Conservation (phyloP, 2,797 vertebrate species). For the Hemibagrus guttatus region DNA sequence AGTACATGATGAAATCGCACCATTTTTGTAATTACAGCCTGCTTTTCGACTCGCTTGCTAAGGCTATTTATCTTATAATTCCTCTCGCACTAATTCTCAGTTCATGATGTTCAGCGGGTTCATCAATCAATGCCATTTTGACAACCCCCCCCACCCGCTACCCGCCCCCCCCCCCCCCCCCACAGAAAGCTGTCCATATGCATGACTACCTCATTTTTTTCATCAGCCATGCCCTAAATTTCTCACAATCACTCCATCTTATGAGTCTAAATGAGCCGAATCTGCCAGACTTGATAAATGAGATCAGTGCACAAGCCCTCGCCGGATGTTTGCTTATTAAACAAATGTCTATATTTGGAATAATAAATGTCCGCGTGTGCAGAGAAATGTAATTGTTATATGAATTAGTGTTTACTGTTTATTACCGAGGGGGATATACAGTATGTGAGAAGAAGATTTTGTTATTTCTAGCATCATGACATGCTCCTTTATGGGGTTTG, state of each 20-base stretch:
- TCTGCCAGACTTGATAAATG: slow-evolving; percentile 91
- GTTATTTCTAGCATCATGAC: slow-evolving; percentile 36
- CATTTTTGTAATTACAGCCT: slow-evolving; percentile 33
- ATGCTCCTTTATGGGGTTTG: slow-evolving; percentile 8
- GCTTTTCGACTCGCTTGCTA: slow-evolving; percentile 56
- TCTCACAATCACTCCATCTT: slow-evolving; percentile 80
- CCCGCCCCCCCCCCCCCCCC: slow-evolving; percentile 50
- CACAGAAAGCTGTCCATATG: slow-evolving; percentile 77
- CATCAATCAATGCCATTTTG: slow-evolving; percentile 93
- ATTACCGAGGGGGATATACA: slow-evolving; percentile 37
- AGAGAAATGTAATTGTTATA: slow-evolving; percentile 51
- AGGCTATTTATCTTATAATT: slow-evolving; percentile 84
- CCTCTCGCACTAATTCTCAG: slow-evolving; percentile 82
- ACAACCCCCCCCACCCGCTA: slow-evolving; percentile 70
- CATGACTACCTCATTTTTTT: slow-evolving; percentile 82
- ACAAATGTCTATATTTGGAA: slow-evolving; percentile 60
- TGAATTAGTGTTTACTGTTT: slow-evolving; percentile 50
- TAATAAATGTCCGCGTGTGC: slow-evolving; percentile 53
- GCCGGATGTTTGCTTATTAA: slow-evolving; percentile 63
- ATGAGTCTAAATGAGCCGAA: slow-evolving; percentile 88
- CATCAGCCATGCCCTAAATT: slow-evolving; percentile 85
- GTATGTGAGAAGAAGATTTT: slow-evolving; percentile 26
- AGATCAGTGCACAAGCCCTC: slow-evolving; percentile 63
- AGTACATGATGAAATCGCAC: neutral
- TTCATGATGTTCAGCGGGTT: slow-evolving; percentile 82